Conservation (phyloP, 2,888 invertebrate species). For the Morinoia aosen region DNA sequence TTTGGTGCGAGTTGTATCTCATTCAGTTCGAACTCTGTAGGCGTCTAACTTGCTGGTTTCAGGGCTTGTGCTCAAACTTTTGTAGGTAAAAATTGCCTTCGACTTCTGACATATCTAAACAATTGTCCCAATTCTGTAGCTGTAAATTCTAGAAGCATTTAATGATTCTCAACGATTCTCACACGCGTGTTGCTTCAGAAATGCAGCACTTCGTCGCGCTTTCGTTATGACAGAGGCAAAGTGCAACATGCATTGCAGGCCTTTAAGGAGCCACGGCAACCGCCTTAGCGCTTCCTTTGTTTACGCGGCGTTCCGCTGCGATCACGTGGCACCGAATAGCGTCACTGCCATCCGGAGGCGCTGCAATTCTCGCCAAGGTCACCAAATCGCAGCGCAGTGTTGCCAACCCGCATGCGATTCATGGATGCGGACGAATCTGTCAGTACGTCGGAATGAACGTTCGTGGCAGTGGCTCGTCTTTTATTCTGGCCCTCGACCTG, state of each 20-base stretch:
- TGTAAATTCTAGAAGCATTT: too few relatives aligned
- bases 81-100: too few relatives aligned
- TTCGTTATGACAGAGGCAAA: not conserved
- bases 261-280: not conserved
- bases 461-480: not conserved
- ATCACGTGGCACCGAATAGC: not conserved
- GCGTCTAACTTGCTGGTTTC: too few relatives aligned
- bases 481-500: not conserved
- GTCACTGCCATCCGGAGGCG: not conserved
- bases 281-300: not conserved
- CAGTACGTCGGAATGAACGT: not conserved
- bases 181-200: too few relatives aligned
- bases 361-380: not conserved
- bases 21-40: too few relatives aligned
- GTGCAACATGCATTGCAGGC: not conserved
- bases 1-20: too few relatives aligned
- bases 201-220: not conserved
- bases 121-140: not conserved
- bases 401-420: not conserved
- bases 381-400: not conserved
- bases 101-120: not conserved
- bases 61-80: too few relatives aligned
- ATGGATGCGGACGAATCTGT: not conserved
- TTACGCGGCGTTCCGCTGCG: not conserved
- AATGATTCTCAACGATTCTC: too few relatives aligned